Percentiles rank a stretch among this genome's conserved stretches.
Evolutionary conservation across 2,888 invertebrate species (phyloP).

Genomic region (Trachelus troglodyta): DNA sequence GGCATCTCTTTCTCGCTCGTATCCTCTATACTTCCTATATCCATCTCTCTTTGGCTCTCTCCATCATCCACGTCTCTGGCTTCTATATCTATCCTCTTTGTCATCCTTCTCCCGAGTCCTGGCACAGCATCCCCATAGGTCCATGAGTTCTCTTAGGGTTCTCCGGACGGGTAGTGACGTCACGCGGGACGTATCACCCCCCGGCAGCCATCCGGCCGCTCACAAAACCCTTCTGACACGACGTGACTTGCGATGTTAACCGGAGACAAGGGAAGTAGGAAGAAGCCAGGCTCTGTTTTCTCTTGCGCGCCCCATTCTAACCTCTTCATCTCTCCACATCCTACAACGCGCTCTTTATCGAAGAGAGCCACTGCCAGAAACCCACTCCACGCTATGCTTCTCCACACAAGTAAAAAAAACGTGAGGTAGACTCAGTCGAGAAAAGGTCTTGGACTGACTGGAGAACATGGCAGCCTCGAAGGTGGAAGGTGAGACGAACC

Average conservation of each 20-base stretch:
- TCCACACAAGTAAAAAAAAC: not conserved
- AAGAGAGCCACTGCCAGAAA: not conserved
- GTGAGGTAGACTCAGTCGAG: not conserved
- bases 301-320: not conserved
- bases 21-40: not conserved
- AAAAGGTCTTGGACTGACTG: not conserved
- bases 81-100: constrained; percentile 21
- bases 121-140: not conserved
- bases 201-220: constrained; percentile 48
- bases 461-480: not conserved
- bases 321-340: not conserved
- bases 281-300: constrained; percentile 17
- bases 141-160: not conserved
- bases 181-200: constrained; percentile 55
- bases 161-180: constrained; percentile 38
- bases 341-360: not conserved
- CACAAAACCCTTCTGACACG: constrained; percentile 58
- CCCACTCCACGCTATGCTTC: not conserved
- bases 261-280: constrained; percentile 41
- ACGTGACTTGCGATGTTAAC: constrained; percentile 60
- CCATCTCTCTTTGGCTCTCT: constrained; percentile 14
- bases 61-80: constrained; percentile 21
- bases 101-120: not conserved
- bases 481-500: not conserved
- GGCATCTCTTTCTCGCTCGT: constrained; percentile 8